Conservation (phyloP, 2,888 invertebrate species). For the Papilio elwesi region DNA sequence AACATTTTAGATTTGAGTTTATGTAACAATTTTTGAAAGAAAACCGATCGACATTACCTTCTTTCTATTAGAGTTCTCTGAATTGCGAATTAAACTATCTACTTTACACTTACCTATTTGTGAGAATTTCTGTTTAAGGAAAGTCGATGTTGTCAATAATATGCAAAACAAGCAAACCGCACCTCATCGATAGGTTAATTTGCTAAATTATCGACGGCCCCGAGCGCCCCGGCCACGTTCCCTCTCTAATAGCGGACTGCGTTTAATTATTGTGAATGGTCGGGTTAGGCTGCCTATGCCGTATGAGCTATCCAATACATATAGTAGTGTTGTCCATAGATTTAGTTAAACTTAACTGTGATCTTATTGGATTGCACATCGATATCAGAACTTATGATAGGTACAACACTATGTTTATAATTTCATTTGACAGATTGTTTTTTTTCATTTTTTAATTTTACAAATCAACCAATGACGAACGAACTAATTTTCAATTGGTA, state of each 20-base stretch:
- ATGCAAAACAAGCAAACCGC: slow-evolving; percentile 40
- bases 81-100: no score
- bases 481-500: no score
- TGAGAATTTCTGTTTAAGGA: not conserved
- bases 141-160: slow-evolving; percentile 29
- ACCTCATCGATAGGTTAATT: slow-evolving; percentile 44
- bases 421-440: not conserved
- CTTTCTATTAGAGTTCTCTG: no score
- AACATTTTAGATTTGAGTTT: no score
- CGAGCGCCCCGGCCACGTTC: slow-evolving; percentile 40
- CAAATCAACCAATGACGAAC: not conserved
- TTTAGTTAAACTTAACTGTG: not conserved
- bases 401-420: not conserved
- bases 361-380: not conserved
- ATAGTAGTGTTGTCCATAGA: not conserved
- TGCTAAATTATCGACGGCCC: slow-evolving; percentile 43
- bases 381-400: not conserved
- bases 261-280: slow-evolving; percentile 44
- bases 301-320: not conserved
- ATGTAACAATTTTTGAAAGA: no score
- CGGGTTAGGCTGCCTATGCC: slow-evolving; percentile 16
- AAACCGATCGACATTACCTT: no score
- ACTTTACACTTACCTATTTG: not conserved
- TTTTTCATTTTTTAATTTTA: no score
- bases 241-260: slow-evolving; percentile 40